phyloP scores from a whole-genome alignment of 2,888 invertebrate species.

The Nomada lathburiana region DNA sequence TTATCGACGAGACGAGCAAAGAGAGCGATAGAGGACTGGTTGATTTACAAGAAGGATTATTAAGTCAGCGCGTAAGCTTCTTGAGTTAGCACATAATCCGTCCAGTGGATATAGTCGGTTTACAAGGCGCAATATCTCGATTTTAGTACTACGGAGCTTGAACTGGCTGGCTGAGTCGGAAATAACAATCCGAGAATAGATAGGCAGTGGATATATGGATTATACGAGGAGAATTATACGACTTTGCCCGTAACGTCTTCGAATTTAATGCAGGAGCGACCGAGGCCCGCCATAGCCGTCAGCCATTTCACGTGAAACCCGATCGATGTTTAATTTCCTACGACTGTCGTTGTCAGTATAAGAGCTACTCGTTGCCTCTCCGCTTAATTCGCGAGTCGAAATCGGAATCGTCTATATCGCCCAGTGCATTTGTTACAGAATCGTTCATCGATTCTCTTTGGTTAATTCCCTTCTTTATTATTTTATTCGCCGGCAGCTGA shows the following conservation, averaged over 20 bases:
- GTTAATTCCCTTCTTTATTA: neutral
- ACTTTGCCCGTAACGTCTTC: constrained; percentile 63
- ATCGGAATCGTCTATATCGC: constrained; percentile 15
- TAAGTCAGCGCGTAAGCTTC: constrained; percentile 68
- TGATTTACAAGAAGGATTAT: constrained; percentile 71
- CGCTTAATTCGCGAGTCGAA: constrained; percentile 34
- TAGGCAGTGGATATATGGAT: constrained; percentile 70
- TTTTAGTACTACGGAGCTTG: constrained; percentile 61
- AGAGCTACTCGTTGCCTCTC: constrained; percentile 30
- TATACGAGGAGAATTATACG: constrained; percentile 69
- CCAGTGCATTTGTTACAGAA: constrained; percentile 25
- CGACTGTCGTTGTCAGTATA: constrained; percentile 44
- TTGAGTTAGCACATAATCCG: constrained; percentile 69
- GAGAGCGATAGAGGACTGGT: neutral
- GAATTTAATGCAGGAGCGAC: constrained; percentile 65
- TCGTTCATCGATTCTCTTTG: neutral
- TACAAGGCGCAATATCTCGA: constrained; percentile 73
- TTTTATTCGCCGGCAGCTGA: no score
- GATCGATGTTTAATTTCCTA: constrained; percentile 68
- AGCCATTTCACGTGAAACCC: constrained; percentile 38
- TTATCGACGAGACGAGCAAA: neutral
- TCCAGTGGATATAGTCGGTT: constrained; percentile 63
- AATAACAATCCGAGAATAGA: constrained; percentile 71
- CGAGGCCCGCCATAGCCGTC: constrained; percentile 33
- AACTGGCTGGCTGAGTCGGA: constrained; percentile 48